A percentile compares a stretch with the other conserved stretches of the same genome.
phyloP scores from a whole-genome alignment of 2,888 invertebrate species.

The Gisinianus flammeolus region DNA sequence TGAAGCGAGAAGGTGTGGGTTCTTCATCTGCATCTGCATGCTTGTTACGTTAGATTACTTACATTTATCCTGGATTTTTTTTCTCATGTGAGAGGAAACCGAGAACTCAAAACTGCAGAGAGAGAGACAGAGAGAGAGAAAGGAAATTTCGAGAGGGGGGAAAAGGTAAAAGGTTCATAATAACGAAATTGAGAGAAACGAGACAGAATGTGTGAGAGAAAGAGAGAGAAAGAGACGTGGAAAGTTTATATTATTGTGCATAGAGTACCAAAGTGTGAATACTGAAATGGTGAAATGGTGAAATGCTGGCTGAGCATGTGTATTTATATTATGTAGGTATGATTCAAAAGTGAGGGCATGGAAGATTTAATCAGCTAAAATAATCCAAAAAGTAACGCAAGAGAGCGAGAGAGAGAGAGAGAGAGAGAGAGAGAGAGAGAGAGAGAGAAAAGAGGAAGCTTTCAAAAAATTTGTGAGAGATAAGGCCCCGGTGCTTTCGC shows the following conservation, averaged over 20 bases:
- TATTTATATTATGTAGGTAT: no score
- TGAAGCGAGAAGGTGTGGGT: no score
- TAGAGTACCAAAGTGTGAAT: neutral
- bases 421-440: constrained; percentile 21
- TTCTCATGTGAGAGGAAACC: neutral
- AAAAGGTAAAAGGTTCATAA: neutral
- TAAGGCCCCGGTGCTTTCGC: neutral
- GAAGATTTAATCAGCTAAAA: constrained; percentile 41
- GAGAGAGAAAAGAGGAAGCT: constrained; percentile 18
- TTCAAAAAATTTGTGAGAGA: constrained; percentile 34
- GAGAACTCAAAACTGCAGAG: neutral
- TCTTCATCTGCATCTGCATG: no score
- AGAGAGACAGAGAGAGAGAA: neutral
- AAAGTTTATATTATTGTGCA: neutral
- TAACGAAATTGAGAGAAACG: neutral
- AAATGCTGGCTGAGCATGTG: no score
- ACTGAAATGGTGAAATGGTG: no score
- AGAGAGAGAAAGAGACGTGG: neutral
- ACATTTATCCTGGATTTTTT: no score
- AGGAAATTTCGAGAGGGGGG: neutral
- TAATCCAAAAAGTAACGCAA: constrained; percentile 11
- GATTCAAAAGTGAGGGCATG: neutral
- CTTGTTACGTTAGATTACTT: no score
- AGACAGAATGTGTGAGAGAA: neutral
- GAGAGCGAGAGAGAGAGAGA: constrained; percentile 9